Base-by-base conservation (phyloP, 2,888 invertebrate genomes). In the Germaria angustata region DNA sequence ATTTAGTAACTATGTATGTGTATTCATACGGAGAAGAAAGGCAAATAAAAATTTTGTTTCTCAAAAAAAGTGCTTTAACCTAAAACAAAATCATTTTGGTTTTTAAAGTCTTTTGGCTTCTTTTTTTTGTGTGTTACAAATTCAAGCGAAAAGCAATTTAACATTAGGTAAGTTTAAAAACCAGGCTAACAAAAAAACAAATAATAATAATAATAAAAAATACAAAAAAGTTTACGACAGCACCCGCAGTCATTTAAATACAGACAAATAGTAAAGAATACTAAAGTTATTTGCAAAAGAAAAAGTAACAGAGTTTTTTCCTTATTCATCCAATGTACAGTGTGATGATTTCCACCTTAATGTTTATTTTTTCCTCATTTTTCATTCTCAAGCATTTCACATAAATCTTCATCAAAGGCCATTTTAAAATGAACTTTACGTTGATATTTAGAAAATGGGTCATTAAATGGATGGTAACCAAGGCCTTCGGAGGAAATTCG, bases 131-230 rank as follows among this genome's bases (percentile, higher is more conserved):
- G 49, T 65, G 59, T 77, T 72, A 82, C 75, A 82, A 82, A 75
- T 82, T 82, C 82, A 82, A 82, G 75, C 75, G 78, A 82, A 79
- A 82, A 82, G 79, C 65, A 82, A 82, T 82, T 82, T 79, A 79
- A 75, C 82, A 75, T 79, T 79, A 82, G 65, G 69, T 66, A 79
- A 82, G 78, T 75, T 71, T 71, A 69, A 41, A 61, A 75, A 75
- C 41, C 46, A 69, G 24, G 69, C 51, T 69, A 55, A 46, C 34
- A 22, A 32, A 24, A 49, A 57, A 17, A 17, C 4, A 46, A 22
- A 32, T 28, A 57, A n/a, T n/a, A n/a, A n/a, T n/a, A n/a, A n/a
- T n/a, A n/a, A n/a, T n/a, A n/a, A n/a, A n/a, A n/a, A 22, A 51
- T 28, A 28, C 28, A 28, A 55, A 13, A 20, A 36, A 2, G n/a